Evolutionary conservation across 2,888 invertebrate species (phyloP), one percentile per base, ranked within the genome.

Genomic region (Copidosoma aretas): DNA sequence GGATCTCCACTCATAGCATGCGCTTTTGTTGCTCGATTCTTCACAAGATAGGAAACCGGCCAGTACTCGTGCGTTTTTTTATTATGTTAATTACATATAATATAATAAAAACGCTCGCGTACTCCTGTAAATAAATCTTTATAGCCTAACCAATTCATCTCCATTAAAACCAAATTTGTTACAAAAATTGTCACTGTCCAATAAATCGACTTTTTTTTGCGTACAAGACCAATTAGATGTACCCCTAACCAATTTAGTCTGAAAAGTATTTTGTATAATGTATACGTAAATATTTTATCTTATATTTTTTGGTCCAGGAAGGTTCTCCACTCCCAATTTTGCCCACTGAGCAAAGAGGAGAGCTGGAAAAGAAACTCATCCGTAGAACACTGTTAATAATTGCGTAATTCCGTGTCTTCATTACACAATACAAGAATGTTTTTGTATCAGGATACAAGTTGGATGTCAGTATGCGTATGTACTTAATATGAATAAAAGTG

Each of bases 331-430:
- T 87, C 87, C 87, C 90, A 89, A 90, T 89, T 90, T 90, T 90
- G 90, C 90, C 89, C 89, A 86, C 85, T 88, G 89, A 91, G 91
- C 92, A 92, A 92, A 92, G 92, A 92, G 92, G 92, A 92, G 92
- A 92, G 91, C 92, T 91, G 91, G 89, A 89, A 90, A 88, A 88
- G 85, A 84, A 85, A 84, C 82, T 81, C 82, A 82, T 84, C 81
- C 82, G 78, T 81, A 81, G 80, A 80, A 79, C 76, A 77, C 79
- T 76, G 60, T 69, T 65, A 64, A 60, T 57, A 67, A 57, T 67
- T 58, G 53, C 61, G 67, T 72, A 65, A 32, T 64, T 46, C 58
- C 46, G 59, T 70, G 59, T 71, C 24, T 24, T 39, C 65, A 65
- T 70, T 61, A 70, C 64, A 62, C 61, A 67, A 69, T 64, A 73